A percentile compares a stretch with the other conserved stretches of the same genome.
phyloP scores from a whole-genome alignment of 1,140 invertebrate species.

The Drosophila malerkotliana region DNA sequence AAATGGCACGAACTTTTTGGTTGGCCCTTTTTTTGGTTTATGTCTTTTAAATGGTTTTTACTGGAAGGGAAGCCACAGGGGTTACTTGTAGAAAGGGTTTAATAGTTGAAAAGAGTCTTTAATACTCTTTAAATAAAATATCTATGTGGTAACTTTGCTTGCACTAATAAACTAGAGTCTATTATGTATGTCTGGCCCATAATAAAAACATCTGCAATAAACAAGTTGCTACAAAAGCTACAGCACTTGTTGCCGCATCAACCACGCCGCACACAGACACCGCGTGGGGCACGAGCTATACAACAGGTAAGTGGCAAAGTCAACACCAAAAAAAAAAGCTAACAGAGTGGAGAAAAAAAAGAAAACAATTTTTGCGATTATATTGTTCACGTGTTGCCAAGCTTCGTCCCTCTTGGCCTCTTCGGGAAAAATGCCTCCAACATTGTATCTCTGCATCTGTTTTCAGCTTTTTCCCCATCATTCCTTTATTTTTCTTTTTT shows the following conservation, averaged over 20 bases:
- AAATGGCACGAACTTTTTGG: slow-evolving; percentile 33
- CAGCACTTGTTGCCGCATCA: slow-evolving; percentile 52
- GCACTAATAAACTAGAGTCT: background rate
- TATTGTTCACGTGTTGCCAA: slow-evolving; percentile 57
- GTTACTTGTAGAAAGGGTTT: too few relatives aligned
- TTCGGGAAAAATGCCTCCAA: slow-evolving; percentile 13
- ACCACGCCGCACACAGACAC: slow-evolving; percentile 14
- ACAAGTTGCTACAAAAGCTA: slow-evolving; percentile 40
- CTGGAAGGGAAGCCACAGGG: too few relatives aligned
- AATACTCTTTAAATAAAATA: too few relatives aligned
- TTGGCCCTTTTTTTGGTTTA: background rate
- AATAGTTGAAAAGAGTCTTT: too few relatives aligned
- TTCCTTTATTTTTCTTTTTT: slow-evolving; percentile 6
- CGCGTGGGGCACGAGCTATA: slow-evolving; percentile 24
- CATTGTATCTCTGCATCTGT: slow-evolving; percentile 38
- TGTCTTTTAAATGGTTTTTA: slow-evolving; percentile 8
- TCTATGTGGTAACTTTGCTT: too few relatives aligned
- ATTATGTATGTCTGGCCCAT: slow-evolving; percentile 17
- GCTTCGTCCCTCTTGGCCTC: background rate
- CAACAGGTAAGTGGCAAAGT: slow-evolving; percentile 49
- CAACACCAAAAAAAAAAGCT: slow-evolving; percentile 26
- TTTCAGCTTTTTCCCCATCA: slow-evolving; percentile 13
- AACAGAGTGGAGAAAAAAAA: slow-evolving; percentile 12
- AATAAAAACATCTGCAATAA: slow-evolving; percentile 26
- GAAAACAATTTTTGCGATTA: slow-evolving; percentile 53